Percentiles rank a stretch among this genome's conserved stretches.
Conservation (phyloP, 2,888 invertebrate genomes). For the Platycnemis pennipes region DNA sequence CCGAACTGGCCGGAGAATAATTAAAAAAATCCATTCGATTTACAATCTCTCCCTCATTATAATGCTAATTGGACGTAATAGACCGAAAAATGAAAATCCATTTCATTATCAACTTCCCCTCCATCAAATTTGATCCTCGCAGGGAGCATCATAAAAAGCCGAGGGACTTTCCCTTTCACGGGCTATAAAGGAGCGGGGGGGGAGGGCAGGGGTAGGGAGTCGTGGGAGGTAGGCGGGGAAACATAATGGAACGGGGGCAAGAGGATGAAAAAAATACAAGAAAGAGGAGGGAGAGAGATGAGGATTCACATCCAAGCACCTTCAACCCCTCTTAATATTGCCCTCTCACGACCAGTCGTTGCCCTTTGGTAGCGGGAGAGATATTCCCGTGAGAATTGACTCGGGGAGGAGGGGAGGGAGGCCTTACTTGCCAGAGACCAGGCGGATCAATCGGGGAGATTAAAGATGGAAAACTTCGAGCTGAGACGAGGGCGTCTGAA, state of each 20-base stretch:
- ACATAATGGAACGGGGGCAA: background rate
- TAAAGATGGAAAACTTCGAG: constrained; percentile 58
- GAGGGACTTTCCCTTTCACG: background rate
- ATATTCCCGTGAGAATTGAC: constrained; percentile 62
- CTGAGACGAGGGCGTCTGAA: background rate
- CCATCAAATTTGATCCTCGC: constrained; percentile 21
- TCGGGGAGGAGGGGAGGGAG: background rate
- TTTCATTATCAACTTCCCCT: constrained; percentile 4
- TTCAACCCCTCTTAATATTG: constrained; percentile 31
- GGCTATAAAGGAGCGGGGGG: background rate
- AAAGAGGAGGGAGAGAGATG: constrained; percentile 6
- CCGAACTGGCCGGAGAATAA: background rate
- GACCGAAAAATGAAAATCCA: constrained; percentile 31
- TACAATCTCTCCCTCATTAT: constrained; percentile 21
- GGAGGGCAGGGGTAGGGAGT: background rate
- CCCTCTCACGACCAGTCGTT: constrained; percentile 66
- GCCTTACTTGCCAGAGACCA: background rate
- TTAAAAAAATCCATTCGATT: constrained; percentile 22
- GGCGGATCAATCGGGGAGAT: constrained; percentile 54
- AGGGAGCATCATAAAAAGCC: background rate
- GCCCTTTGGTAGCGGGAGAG: constrained; percentile 48
- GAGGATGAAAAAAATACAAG: background rate
- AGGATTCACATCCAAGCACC: constrained; percentile 47
- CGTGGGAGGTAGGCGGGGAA: background rate
- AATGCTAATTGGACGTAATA: constrained; percentile 22